phyloP scores from a whole-genome alignment of 2,797 vertebrate genomes.

The Psittacula derbiana region DNA sequence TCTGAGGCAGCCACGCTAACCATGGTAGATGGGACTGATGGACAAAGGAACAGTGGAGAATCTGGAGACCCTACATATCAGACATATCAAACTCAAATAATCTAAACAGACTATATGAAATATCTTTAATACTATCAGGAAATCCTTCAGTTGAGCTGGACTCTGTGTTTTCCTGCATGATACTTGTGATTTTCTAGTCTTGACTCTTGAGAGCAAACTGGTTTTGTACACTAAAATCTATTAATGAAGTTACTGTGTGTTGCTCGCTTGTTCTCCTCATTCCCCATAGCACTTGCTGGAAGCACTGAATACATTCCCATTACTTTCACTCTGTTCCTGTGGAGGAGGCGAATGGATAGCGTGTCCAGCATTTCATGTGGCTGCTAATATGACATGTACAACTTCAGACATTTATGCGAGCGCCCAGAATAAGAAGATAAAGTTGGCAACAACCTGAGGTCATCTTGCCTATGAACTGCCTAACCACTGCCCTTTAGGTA shows the following conservation, averaged over 20 bases:
- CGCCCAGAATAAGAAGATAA: neutral
- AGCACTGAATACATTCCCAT: neutral
- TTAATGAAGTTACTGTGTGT: neutral
- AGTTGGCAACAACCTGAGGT: constrained; percentile 2
- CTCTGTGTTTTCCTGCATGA: neutral
- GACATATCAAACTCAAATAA: neutral
- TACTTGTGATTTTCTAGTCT: neutral
- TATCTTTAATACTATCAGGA: neutral
- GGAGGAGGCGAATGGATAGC: neutral
- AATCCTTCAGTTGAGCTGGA: neutral
- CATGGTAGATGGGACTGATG: neutral
- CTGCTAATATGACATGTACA: constrained; percentile 21
- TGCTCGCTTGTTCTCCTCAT: neutral
- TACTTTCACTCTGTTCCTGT: neutral
- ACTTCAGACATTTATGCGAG: constrained; percentile 15
- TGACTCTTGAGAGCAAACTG: neutral
- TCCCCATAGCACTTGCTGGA: neutral
- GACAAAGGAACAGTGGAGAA: neutral
- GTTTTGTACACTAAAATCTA: neutral
- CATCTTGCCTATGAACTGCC: neutral
- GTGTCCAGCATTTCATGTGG: neutral
- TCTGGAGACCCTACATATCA: neutral
- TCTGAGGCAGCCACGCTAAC: neutral
- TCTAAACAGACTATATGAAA: neutral
- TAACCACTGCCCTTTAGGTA: constrained; percentile 18